Evolutionary conservation across 2,797 vertebrate species (phyloP), one percentile per base, ranked within the genome.

Genomic region (Molossus molossus): DNA sequence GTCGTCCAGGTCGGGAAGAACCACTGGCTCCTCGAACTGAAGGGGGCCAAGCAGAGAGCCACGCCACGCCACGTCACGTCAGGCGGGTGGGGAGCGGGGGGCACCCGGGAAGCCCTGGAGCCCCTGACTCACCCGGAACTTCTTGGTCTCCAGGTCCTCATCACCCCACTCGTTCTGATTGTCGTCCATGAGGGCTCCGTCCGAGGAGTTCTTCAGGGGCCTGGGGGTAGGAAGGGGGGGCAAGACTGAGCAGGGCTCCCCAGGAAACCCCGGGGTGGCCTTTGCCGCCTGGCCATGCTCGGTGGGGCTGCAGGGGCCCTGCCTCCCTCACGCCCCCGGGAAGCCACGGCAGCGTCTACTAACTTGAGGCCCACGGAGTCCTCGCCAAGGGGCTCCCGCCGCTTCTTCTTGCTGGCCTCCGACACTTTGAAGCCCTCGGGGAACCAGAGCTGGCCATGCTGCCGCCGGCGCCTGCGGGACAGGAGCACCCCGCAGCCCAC

Each of bases 371-470:
- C 99, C 70, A 99, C 99, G 0, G 99, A 99, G 98, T 99, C 99
- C 98, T 99, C 99, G 57, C 99, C 99, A 0, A 99, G 99, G 0
- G 99, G 99, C 85, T 99, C 99, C 12, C 99, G 98, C 15, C 99
- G 98, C 98, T 99, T 99, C 99, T 99, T 99, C 98, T 99, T 99
- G 98, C 99, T 99, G 9, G 99, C 99, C 97, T 99, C 99, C 0
- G 99, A 99, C 98, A 99, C 99, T 98, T 99, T 99, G 99, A 99
- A 99, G 94, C 99, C 99, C 97, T 99, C 99, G 0, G 99, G 99
- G 98, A 99, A 99, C 99, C 99, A 99, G 14, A 99, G 99, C 97
- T 99, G 99, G 64, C 99, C 99, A 57, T 99, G 99, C 97, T 99
- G 99, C 37, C 99, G 98, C 86, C 99, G 99, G 2, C 99, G 99